Base-by-base conservation (phyloP, 2,797 vertebrate species). In the Sebastes itinus region DNA sequence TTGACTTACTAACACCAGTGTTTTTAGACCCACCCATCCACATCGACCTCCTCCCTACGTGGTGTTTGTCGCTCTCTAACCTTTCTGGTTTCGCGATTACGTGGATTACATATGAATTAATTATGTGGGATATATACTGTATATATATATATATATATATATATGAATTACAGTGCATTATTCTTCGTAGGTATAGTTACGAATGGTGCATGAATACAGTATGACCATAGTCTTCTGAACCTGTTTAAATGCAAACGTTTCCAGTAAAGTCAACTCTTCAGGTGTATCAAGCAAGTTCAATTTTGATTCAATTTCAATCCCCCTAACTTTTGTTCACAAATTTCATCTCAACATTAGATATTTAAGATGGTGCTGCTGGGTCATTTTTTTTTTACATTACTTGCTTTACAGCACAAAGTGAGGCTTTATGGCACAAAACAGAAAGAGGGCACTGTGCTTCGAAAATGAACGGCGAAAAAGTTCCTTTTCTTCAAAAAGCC, bases 1-100 rank as follows among this genome's bases (percentile, higher is more conserved):
- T 42, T 42, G 38, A 14, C 38, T 42, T 38, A 42, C 0, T 0
- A 42, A 14, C 38, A 42, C 38, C 38, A 42, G 0, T 42, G 0
- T 38, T 0, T 38, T 38, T 1, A 38, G 4, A 38, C 38, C 13
- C 13, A 42, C 38, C 13, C 38, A 42, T 42, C 38, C 38, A 42
- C 38, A 0, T 14, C 38, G 0, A 38, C 12, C 2, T 38, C 4
- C 35, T 38, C 35, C 12, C 35, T 38, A 38, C 2, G 12, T 38
- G 35, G 12, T 38, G 35, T 38, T 5, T 38, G 35, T 38, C 2
- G 12, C 35, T 38, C 35, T 2, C 35, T 38, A 38, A 0, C 0
- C 35, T 38, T 38, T 38, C 35, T 38, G 35, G 35, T 35, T 27
- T 35, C 35, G 0, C 1, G 2, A 38, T 38, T 38, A 42, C 5